Evolutionary conservation across 2,113 vertebrate genomes (phyloP), one percentile per base, ranked within the genome.

Genomic region (Poecile atricapillus): DNA sequence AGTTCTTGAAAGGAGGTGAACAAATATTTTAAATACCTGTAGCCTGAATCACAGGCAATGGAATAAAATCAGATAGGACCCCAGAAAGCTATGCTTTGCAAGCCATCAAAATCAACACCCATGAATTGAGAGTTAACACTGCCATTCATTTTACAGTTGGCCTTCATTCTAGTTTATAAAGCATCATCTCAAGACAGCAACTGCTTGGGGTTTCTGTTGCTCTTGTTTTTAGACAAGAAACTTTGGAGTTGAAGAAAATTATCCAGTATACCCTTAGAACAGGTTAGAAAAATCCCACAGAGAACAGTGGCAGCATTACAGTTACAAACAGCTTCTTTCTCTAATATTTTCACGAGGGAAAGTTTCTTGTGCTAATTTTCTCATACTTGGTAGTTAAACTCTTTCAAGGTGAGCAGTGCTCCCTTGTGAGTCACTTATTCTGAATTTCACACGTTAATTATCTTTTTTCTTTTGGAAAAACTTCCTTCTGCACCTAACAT

Each of bases 391-490:
- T 92, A 94, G 89, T 95, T 95, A 95, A 93, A 24, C 44, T 94
- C 52, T 96, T 87, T 49, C 63, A 81, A 71, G 75, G 60, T 86
- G 83, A 96, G 77, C 58, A 93, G 33, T 63, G 46, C 56, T 97
- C 89, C 71, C 46, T 89, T 78, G 79, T 37, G 10, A 91, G 44
- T 77, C 27, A 90, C 52, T 85, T 95, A 96, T 82, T 96, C 55
- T 94, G 91, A 93, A 33, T 83, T 84, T 87, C 75, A 96, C 19
- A 22, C 11, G 59, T 52, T 95, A 90, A 96, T 96, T 86, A 86
- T 43, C 30, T 83, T 22, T 41, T 70, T 56, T 84, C 16, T 92
- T 68, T 27, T 30, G 75, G 85, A 92, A 73, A 76, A 7, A 83
- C 88, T 87, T 93, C 23, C 12, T 83, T 88, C 79, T 81, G 62